Percentiles rank a stretch among this genome's conserved stretches.
Evolutionary conservation across 2,113 vertebrate genomes (phyloP).

Genomic region (Xyliphius kryptos): DNA sequence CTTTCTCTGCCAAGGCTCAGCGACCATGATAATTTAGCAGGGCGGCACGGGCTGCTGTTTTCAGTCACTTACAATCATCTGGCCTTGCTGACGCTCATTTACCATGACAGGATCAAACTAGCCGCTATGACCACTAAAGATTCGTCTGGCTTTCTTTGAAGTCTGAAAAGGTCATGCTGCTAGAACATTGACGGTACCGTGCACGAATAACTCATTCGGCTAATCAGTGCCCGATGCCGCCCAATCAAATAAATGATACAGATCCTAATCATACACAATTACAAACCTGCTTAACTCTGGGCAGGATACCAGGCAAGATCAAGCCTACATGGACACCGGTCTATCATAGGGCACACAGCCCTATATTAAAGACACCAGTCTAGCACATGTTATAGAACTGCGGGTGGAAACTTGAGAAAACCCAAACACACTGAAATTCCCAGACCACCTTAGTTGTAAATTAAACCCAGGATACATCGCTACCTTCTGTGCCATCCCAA

Average conservation of each 20-base stretch:
- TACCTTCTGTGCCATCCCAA: neutral
- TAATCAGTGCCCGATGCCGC: neutral
- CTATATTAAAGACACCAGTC: too few relatives aligned
- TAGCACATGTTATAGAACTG: too few relatives aligned
- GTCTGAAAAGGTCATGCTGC: constrained; percentile 12
- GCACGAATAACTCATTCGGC: constrained; percentile 14
- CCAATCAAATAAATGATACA: constrained; percentile 4
- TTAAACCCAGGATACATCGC: neutral
- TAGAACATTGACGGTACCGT: neutral
- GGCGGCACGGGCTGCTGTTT: constrained; percentile 18
- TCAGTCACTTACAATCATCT: constrained; percentile 17
- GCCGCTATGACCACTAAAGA: constrained; percentile 10
- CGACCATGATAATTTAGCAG: constrained; percentile 10
- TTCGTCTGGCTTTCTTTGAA: constrained; percentile 6
- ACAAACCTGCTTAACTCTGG: too few relatives aligned
- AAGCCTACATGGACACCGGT: too few relatives aligned
- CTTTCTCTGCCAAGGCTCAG: constrained; percentile 1
- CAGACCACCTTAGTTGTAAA: neutral
- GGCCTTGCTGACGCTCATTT: constrained; percentile 5
- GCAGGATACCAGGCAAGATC: too few relatives aligned
- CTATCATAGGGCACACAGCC: too few relatives aligned
- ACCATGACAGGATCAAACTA: constrained; percentile 21
- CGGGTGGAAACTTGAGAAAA: too few relatives aligned
- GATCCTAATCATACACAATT: constrained; percentile 5
- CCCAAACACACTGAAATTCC: neutral